phyloP scores from a whole-genome alignment of 2,888 invertebrate species.

The Plebejus anna region DNA sequence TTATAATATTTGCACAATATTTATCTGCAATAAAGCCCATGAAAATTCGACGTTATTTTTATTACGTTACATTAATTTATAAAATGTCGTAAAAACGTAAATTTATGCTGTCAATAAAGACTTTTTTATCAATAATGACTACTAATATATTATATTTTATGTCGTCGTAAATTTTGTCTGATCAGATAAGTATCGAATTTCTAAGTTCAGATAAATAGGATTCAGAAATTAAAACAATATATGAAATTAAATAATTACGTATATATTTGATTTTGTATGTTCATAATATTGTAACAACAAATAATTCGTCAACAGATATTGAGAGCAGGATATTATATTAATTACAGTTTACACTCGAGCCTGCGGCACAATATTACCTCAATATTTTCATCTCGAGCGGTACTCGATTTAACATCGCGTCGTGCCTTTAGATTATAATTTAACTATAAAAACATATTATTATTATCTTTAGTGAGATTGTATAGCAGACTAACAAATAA shows the following conservation, averaged over 20 bases:
- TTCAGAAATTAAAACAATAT: slow-evolving; percentile 47
- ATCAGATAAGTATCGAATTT: background rate
- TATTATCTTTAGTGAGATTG: background rate
- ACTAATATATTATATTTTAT: background rate
- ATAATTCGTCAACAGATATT: slow-evolving; percentile 61
- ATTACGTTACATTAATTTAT: background rate
- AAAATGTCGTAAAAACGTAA: background rate
- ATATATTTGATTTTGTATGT: slow-evolving; percentile 72
- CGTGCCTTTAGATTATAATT: background rate
- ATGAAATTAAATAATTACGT: slow-evolving; percentile 77
- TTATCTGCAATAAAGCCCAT: background rate
- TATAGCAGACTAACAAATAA: slow-evolving; percentile 9
- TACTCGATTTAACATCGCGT: background rate
- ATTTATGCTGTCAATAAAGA: slow-evolving; percentile 11
- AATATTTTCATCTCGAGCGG: background rate
- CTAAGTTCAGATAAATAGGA: background rate
- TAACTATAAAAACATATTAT: slow-evolving; percentile 18
- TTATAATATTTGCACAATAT: background rate
- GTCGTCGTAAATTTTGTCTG: background rate
- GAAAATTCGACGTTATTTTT: background rate
- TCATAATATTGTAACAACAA: slow-evolving; percentile 68
- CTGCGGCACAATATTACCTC: slow-evolving; percentile 6
- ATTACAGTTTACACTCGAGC: slow-evolving; percentile 20
- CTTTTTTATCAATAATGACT: slow-evolving; percentile 17
- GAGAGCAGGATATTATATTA: slow-evolving; percentile 42